Base-by-base conservation (phyloP, 2,888 invertebrate genomes). In the Caenorhabditis angaria region DNA sequence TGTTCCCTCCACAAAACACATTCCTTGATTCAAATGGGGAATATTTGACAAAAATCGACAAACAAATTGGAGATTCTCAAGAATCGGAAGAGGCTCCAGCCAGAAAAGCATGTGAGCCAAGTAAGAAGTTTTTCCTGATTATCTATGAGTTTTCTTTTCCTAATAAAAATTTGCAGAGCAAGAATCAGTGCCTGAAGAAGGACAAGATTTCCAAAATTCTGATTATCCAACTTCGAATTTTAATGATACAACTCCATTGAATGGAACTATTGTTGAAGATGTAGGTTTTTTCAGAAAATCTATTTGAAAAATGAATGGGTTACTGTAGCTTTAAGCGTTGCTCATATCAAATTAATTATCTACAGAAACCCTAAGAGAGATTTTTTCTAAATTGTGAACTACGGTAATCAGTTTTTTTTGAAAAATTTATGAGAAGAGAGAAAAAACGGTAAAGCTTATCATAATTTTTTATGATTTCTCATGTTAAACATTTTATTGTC, bases 1-100 rank as follows among this genome's bases (percentile, higher is more conserved):
- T 70, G 2, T 70, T 70, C 61, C 70, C 70, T 22, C 70, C 70
- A 24, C 70, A 70, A 70, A 70, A 70, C 35, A 70, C 70, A 32
- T 47, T 65, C 24, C 18, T 61, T 10, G 55, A 56, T 12, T 56
- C 20, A 18, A 51, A 22, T 20, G 24, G 5, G 5, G 32, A 55
- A 50, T 61, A 51, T 58, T 61, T 22, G 65, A 70, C 58, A 22
- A 61, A 47, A 64, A 70, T 51, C n/a, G 41, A 41, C 18, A 14
- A 41, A 14, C 41, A 41, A 41, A 41, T 69, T 14, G 69, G 63
- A 8, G 62, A 62, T 60, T 63, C 68, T 10, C 47, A 53, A 25
- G 5, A 5, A 32, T 32, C 41, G 10, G 69, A 69, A 24, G 59
- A 68, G 51, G 28, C 29, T 1, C 51, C 62, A 5, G 29, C 53